Base-by-base conservation (phyloP, 2,888 invertebrate genomes). In the Graphium colonna region DNA sequence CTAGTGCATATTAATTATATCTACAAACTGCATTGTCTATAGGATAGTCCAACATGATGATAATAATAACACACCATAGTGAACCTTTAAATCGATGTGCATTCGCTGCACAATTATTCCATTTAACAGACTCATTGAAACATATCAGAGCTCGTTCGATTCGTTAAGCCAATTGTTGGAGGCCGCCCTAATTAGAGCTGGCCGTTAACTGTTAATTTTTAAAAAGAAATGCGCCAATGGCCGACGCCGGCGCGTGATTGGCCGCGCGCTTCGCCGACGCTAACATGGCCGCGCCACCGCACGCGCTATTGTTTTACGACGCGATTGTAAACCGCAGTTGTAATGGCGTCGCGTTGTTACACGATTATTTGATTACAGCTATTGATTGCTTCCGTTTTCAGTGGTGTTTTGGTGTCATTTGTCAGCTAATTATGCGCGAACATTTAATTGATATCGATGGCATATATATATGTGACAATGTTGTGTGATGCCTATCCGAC, bases 211-310 rank as follows among this genome's bases (percentile, higher is more conserved):
- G 48, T 38, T 52, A 48, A 52, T 48, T 75, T 77, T 73, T 59
- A 65, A 69, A 73, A 64, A 64, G 59, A 65, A 65, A 61, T 61
- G 59, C 48, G 43, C 49, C 43, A 53, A 49, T 53, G 39, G 49
- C 44, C 8, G 39, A n/a, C 48, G 43, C 28, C 21, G 62, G 49
- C 63, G 62, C 63, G 65, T 65, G 69, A 80, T 61, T 61, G 57
- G 65, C 67, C 58, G 63, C 64, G 56, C 68, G 61, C 66, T 71
- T 77, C 84, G 84, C 83, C 86, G 85, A 79, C 60, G 62, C 56
- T 3, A 28, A 36, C 12, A 60, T 61, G 60, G 62, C 63, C 39
- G 59, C 57, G 54, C 36, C 46, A 31, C 47, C 31, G 47, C 45
- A 46, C 57, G 41, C 28, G 47, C 60, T 61, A 75, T 78, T 79